Evolutionary conservation across 2,888 invertebrate species (phyloP).

Genomic region (Epirrita christyi): DNA sequence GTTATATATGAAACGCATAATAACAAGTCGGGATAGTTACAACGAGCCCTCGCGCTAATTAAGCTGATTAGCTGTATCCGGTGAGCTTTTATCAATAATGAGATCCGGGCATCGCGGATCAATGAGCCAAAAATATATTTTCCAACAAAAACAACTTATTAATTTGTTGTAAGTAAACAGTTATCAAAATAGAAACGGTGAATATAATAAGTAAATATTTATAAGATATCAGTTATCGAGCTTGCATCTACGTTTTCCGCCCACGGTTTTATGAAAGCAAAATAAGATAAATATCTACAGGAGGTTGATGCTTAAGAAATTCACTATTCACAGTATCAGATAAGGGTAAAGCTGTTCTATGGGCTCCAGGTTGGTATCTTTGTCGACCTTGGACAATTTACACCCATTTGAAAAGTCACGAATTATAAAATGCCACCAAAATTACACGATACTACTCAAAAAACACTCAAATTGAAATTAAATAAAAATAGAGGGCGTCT

Average conservation of each 20-base stretch:
- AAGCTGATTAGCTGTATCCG: slow-evolving; percentile 37
- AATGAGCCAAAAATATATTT: slow-evolving; percentile 31
- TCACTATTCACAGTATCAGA: slow-evolving; percentile 78
- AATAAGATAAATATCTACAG: slow-evolving; percentile 64
- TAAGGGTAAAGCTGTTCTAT: slow-evolving; percentile 72
- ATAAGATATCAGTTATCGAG: too few relatives aligned
- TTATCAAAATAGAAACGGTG: too few relatives aligned
- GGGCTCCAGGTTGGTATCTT: slow-evolving; percentile 70
- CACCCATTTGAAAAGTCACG: too few relatives aligned
- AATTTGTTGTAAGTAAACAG: too few relatives aligned
- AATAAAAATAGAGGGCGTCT: too few relatives aligned
- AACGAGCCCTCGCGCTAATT: slow-evolving; percentile 40
- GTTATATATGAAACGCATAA: not conserved
- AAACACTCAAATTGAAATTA: too few relatives aligned
- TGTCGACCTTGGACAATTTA: slow-evolving; percentile 56
- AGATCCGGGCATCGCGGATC: slow-evolving; percentile 50
- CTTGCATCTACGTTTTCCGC: slow-evolving; percentile 9
- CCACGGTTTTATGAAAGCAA: slow-evolving; percentile 31
- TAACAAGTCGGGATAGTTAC: slow-evolving; percentile 23
- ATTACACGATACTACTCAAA: too few relatives aligned
- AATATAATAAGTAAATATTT: too few relatives aligned
- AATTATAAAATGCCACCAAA: too few relatives aligned
- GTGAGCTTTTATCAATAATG: slow-evolving; percentile 31
- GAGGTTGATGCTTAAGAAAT: slow-evolving; percentile 65
- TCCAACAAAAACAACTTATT: too few relatives aligned